A percentile compares a stretch with the other conserved stretches of the same genome.
These are phyloP conservation scores for Nudaria mundana DNA, from an alignment of 2,888 invertebrate genomes.

Conservation along the genomic window DNA sequence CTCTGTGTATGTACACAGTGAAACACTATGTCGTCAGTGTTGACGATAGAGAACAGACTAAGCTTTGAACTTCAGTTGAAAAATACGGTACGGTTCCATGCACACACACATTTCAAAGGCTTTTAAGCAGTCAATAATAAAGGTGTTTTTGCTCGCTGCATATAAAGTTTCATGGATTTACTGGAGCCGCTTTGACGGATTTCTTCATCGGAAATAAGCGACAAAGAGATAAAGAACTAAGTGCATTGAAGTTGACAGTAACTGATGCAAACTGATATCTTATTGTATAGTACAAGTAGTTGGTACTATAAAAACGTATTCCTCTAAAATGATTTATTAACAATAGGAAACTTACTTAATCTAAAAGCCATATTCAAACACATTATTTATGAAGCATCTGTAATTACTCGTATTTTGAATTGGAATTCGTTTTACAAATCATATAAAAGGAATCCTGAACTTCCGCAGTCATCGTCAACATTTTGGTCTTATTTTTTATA, in stretches of 20 bases:
- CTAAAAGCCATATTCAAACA: too few relatives aligned
- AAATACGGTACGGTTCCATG: slow-evolving; percentile 33
- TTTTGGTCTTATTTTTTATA: slow-evolving; percentile 35
- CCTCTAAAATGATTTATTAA: too few relatives aligned
- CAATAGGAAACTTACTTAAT: too few relatives aligned
- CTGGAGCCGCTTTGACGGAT: slow-evolving; percentile 4
- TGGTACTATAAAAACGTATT: too few relatives aligned
- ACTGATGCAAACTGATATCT: too few relatives aligned
- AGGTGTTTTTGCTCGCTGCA: slow-evolving; percentile 9
- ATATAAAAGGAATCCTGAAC: too few relatives aligned
- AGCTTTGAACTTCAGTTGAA: slow-evolving; percentile 34
- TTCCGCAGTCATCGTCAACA: too few relatives aligned
- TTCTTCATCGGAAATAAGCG: neutral
- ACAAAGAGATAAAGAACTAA: neutral
- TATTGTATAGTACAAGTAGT: too few relatives aligned
- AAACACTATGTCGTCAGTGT: slow-evolving; percentile 19
- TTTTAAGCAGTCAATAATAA: slow-evolving; percentile 23
- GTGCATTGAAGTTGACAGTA: neutral
- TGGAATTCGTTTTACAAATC: too few relatives aligned
- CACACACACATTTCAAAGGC: slow-evolving; percentile 20
- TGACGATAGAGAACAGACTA: slow-evolving; percentile 8
- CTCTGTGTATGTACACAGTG: slow-evolving; percentile 5
- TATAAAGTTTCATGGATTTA: slow-evolving; percentile 12
- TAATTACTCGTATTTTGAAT: too few relatives aligned
- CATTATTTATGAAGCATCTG: too few relatives aligned